Conservation (phyloP, 2,888 invertebrate genomes). For the Thelaira solivaga region DNA sequence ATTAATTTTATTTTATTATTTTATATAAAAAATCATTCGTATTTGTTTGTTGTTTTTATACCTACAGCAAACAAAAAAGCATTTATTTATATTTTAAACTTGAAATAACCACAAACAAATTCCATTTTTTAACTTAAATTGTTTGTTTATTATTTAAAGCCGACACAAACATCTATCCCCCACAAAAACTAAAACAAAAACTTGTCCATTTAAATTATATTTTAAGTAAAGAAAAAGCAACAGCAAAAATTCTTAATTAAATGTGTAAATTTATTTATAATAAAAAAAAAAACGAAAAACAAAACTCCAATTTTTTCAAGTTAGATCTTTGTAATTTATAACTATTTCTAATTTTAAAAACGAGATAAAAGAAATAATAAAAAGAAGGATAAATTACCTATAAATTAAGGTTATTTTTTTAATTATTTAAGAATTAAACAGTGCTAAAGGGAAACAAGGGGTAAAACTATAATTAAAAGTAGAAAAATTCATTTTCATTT, state of each 20-base stretch:
- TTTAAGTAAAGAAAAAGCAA: neutral
- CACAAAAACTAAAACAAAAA: no score
- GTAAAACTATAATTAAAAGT: neutral
- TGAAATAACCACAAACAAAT: conserved; percentile 17
- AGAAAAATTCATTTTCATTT: no score
- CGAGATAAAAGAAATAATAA: conserved; percentile 23
- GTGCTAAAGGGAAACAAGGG: conserved; percentile 22
- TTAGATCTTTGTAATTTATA: conserved; percentile 53
- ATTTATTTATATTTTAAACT: conserved; percentile 46
- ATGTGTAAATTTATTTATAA: conserved; percentile 39
- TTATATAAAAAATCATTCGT: no score
- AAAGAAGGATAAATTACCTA: conserved; percentile 8
- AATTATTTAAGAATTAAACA: conserved; percentile 14
- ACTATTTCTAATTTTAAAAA: conserved; percentile 43
- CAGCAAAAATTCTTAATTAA: conserved; percentile 35
- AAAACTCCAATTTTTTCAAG: conserved; percentile 2
- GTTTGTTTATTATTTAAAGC: conserved; percentile 37
- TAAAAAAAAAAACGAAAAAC: conserved; percentile 12
- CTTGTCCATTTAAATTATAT: conserved; percentile 44
- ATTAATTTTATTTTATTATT: neutral
- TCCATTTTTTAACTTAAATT: conserved; percentile 51
- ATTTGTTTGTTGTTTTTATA: conserved; percentile 33
- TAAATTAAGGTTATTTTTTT: neutral
- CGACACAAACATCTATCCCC: conserved; percentile 35
- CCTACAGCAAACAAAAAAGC: conserved; percentile 34